Conservation (phyloP, 2,113 vertebrate species). For the Hiodon alosoides region DNA sequence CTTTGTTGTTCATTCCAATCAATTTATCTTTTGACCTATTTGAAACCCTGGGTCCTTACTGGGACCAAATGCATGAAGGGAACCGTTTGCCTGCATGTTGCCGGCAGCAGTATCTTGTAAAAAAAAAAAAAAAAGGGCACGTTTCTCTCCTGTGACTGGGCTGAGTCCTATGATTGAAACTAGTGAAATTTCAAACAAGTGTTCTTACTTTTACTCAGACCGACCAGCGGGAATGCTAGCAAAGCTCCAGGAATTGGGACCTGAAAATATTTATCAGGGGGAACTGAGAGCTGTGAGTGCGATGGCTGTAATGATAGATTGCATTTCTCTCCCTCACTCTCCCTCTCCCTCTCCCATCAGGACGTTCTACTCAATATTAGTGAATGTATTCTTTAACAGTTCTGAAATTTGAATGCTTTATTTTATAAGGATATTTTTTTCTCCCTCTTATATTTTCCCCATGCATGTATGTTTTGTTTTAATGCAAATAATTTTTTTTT, state of each 20-base stretch:
- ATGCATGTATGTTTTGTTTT: constrained; percentile 7
- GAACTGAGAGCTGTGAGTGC: too few relatives aligned
- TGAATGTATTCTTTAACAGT: constrained; percentile 41
- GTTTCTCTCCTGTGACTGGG: constrained; percentile 11
- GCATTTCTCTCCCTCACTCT: too few relatives aligned
- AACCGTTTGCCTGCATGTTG: constrained; percentile 17
- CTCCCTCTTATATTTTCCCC: neutral
- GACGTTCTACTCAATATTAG: constrained; percentile 31
- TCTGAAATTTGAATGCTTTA: constrained; percentile 46
- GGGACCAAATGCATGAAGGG: constrained; percentile 20
- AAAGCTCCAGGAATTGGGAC: too few relatives aligned
- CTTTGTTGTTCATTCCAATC: too few relatives aligned
- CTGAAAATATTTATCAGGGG: too few relatives aligned
- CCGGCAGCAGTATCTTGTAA: constrained; percentile 24
- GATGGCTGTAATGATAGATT: too few relatives aligned
- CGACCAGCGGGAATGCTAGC: too few relatives aligned
- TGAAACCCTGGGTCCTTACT: neutral
- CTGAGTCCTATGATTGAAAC: neutral
- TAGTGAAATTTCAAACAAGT: neutral
- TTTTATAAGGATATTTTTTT: neutral
- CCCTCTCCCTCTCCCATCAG: constrained; percentile 12
- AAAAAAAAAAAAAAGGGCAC: constrained; percentile 37
- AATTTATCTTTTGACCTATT: neutral
- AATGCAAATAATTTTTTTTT: constrained; percentile 10
- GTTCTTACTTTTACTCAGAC: neutral